Conservation (phyloP, 2,797 vertebrate genomes). For the Tokudaia tokunoshimensis region DNA sequence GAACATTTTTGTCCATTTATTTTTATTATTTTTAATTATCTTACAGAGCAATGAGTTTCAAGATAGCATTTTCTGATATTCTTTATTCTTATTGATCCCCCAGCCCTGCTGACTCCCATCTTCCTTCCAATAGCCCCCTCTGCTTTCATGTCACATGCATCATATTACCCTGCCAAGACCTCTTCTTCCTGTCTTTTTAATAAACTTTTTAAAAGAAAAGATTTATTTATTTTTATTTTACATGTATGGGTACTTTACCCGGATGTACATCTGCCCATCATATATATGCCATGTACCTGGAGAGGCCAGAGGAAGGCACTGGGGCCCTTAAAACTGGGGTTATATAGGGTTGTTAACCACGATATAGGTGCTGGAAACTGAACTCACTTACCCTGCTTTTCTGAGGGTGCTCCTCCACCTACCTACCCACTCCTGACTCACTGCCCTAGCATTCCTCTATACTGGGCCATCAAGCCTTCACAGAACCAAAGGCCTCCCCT, state of each 20-base stretch:
- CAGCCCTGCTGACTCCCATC: neutral
- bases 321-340: neutral
- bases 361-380: neutral
- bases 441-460: too few species aligned
- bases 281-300: neutral
- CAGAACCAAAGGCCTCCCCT: too few species aligned
- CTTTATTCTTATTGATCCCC: neutral
- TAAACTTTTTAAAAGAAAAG: neutral
- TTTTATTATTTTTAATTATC: neutral
- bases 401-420: too few species aligned
- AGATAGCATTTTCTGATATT: neutral
- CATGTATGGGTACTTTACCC: too few species aligned
- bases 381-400: neutral
- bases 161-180: neutral
- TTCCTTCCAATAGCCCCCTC: neutral
- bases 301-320: neutral
- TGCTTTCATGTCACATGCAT: neutral
- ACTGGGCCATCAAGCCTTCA: too few species aligned
- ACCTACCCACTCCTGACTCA: too few species aligned
- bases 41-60: neutral
- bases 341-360: neutral
- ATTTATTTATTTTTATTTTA: neutral
- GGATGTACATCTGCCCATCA: neutral
- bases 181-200: neutral
- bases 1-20: neutral